These are phyloP conservation scores for Phortica variegata DNA, from an alignment of 1,140 invertebrate genomes.

Conservation along the genomic window DNA sequence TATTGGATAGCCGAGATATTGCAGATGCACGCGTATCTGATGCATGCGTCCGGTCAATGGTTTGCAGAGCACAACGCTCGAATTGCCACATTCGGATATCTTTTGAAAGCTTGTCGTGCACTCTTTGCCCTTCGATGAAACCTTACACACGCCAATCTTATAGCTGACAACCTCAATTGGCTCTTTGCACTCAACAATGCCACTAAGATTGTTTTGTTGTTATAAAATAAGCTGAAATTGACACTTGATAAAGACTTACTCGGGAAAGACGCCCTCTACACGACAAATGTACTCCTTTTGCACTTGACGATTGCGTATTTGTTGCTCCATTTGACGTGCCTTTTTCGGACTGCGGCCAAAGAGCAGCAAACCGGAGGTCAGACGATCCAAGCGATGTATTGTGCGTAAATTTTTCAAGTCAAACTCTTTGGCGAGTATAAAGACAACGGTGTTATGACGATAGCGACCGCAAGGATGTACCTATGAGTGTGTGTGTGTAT, in stretches of 20 bases:
- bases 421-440: conserved; percentile 95
- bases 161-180: conserved; percentile 92
- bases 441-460: conserved; percentile 93
- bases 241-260: too few species aligned
- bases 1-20: conserved; percentile 95
- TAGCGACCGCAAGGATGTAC: conserved; percentile 97
- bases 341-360: conserved; percentile 92
- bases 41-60: conserved; percentile 97
- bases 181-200: conserved; percentile 79
- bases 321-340: conserved; percentile 89
- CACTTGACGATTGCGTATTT: conserved; percentile 88
- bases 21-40: conserved; percentile 98
- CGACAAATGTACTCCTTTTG: conserved; percentile 96
- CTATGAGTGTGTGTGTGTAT: too few species aligned
- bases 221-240: too few species aligned
- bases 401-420: conserved; percentile 91
- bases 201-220: conserved; percentile 67
- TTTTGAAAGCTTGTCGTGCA: conserved; percentile 88
- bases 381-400: conserved; percentile 85
- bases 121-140: conserved; percentile 86
- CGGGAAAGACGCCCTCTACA: conserved; percentile 95
- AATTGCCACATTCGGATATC: conserved; percentile 81
- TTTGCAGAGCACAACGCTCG: conserved; percentile 89
- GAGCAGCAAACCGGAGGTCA: conserved; percentile 91
- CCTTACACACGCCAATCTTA: conserved; percentile 93